Base-by-base conservation (phyloP, 2,113 vertebrate genomes). In the Ochotona curzoniae region DNA sequence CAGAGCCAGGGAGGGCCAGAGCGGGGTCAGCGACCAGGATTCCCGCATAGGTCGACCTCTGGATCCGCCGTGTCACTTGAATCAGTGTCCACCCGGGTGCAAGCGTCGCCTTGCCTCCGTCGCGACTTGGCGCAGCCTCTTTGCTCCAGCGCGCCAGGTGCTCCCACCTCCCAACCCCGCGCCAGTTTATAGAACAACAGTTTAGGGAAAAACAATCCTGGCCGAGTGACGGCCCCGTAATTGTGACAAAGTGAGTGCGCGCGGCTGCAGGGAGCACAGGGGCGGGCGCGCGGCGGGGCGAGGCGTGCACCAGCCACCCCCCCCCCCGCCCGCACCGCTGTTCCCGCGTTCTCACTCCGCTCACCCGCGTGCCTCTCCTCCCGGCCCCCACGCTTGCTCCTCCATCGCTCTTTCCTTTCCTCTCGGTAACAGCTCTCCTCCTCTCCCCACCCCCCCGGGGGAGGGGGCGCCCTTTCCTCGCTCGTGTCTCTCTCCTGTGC, bases 231-330 rank as follows among this genome's bases (percentile, higher is more conserved):
- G 96, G 97, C 96, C 96, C 71, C 78, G 96, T 97, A 97, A 97
- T 97, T 97, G 97, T 97, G 97, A 97, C 96, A 97, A 97, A 97
- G 96, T 97, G 97, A 95, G 96, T 86, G 89, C 87, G 95, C 87
- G 87, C 69, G 78, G 12, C 95, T 67, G 94, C 80, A 87, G 96
- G 94, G 87, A 51, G 80, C 85, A 78, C 86, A 11, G 17, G 87
- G 94, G 92, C 87, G 93, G 94, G 96, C 87, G 93, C 32, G 78
- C 87, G 21, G 90, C 44, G 12, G 88, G 82, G 75, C 49, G 80
- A 74, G 94, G 76, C 66, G 67, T 63, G 89, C 79, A 30, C 49
- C 74, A 63, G 75, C 38, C 38, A 44, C 38, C 38, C 38, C 38
- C 38, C 3, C 38, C 38, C 38, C n/a, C 51, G 38, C 83, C 66